Conservation (phyloP, 1,140 invertebrate species). For the Apis cerana region DNA sequence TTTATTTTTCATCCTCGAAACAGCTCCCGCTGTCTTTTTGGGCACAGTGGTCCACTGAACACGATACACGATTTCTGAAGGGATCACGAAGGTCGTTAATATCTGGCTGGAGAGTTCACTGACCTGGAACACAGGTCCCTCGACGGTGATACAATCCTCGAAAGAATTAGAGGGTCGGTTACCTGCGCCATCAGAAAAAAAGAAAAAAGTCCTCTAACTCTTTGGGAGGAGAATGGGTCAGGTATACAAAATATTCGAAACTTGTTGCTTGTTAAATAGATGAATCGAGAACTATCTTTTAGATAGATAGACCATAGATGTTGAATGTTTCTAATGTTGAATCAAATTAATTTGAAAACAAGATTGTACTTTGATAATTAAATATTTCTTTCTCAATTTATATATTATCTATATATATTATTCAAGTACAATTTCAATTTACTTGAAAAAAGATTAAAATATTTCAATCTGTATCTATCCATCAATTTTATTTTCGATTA, state of each 20-base stretch:
- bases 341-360: too few species aligned
- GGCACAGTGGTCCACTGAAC: not conserved
- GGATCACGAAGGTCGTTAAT: conserved; percentile 35
- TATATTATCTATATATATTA: too few species aligned
- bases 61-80: conserved; percentile 8
- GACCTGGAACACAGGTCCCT: conserved; percentile 12
- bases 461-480: too few species aligned
- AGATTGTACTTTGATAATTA: too few species aligned
- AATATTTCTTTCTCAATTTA: too few species aligned
- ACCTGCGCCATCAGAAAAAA: conserved; percentile 13
- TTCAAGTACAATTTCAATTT: too few species aligned
- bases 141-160: not conserved
- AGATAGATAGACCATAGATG: too few species aligned
- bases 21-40: not conserved
- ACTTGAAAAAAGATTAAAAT: too few species aligned
- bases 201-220: not conserved
- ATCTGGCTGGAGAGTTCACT: conserved; percentile 10
- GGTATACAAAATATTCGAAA: not conserved
- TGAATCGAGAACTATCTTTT: too few species aligned
- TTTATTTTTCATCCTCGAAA: not conserved
- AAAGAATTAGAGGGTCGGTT: conserved; percentile 15
- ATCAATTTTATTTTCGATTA: too few species aligned
- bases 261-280: not conserved
- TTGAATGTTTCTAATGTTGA: too few species aligned
- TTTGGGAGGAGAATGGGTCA: not conserved